Conservation (phyloP, 2,797 vertebrate species). For the Myotis vivesi region DNA sequence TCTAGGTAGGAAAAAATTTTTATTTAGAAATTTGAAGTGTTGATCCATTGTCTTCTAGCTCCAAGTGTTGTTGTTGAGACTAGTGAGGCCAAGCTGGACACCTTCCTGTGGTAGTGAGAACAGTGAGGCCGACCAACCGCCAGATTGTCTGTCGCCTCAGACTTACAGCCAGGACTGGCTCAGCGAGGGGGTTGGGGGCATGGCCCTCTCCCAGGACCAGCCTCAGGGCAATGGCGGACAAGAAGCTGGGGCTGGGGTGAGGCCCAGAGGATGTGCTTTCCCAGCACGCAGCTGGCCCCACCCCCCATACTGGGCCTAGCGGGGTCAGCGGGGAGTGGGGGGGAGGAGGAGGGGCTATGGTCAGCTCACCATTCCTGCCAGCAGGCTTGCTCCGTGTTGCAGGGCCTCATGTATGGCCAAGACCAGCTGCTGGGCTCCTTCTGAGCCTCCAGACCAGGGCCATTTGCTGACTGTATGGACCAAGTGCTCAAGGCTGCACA, state of each 20-base stretch:
- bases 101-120: constrained; percentile 86
- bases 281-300: not conserved
- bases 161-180: not conserved
- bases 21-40: not conserved
- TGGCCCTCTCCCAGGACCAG: not conserved
- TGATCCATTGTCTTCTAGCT: not conserved
- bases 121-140: not conserved
- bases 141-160: not conserved
- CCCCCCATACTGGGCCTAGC: not conserved
- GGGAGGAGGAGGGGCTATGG: not conserved
- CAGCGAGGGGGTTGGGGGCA: not conserved
- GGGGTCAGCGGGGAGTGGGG: fast-evolving
- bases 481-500: not conserved
- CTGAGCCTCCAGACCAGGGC: not conserved
- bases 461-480: not conserved
- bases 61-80: not conserved
- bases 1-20: not conserved
- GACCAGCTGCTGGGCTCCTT: not conserved
- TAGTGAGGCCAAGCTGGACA: constrained; percentile 81
- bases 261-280: not conserved
- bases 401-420: not conserved
- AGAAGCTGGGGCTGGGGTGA: not conserved
- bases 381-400: not conserved
- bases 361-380: not conserved
- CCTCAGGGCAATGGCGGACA: not conserved